Evolutionary conservation across 2,797 vertebrate genomes (phyloP), one percentile per base, ranked within the genome.

Genomic region (Peromyscus eremicus): DNA sequence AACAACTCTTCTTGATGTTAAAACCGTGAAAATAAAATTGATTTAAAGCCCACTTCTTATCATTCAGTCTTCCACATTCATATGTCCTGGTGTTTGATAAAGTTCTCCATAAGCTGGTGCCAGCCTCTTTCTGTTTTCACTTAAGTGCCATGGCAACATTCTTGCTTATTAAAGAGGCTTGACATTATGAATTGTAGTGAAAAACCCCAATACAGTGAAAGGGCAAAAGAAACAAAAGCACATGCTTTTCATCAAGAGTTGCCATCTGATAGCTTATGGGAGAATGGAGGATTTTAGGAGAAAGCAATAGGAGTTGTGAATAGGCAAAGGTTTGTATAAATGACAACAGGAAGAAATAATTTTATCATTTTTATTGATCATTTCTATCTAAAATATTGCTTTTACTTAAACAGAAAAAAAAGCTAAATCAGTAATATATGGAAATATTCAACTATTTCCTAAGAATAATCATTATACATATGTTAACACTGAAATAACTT

Each of bases 21-120:
- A 98, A 98, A 98, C 86, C 86, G 98, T 98, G 98, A 98, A 98
- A 97, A 99, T 99, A 98, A 99, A 99, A 98, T 98, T 99, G 98
- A 99, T 99, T 99, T 98, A 99, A 98, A 98, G 95, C 92, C 97
- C 97, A 98, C 96, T 98, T 98, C 97, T 98, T 98, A 98, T 98
- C 98, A 98, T 97, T 98, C 98, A 98, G 98, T 98, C 98, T 98
- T 98, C 94, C 93, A 98, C 98, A 97, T 98, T 98, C 97, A 17
- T 98, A 98, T 97, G 98, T 96, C 98, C 98, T 98, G 95, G 97
- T 98, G 98, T 97, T 98, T 98, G 97, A 97, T 98, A 97, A 97
- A 98, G 96, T 92, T 97, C 98, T 97, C 76, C 85, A 40, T n/a
- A 1, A 85, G 96, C 97, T 97, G 55, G n/a, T 83, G 90, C 92